Base-by-base conservation (phyloP, 2,888 invertebrate genomes). In the Andrena camellia region DNA sequence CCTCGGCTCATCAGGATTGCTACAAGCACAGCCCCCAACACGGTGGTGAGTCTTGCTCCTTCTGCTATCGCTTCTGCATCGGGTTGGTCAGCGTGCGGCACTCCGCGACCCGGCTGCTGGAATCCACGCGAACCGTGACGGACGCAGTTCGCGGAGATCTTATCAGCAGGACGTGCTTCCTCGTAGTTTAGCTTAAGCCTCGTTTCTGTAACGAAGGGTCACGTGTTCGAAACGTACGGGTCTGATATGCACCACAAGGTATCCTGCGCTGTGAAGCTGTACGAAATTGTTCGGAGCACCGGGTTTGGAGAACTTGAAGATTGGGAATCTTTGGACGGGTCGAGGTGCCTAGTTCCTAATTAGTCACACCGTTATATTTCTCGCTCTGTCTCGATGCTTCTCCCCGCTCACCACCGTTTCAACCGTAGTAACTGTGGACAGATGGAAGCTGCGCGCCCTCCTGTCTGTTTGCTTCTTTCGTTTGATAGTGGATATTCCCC, bases 1-100 rank as follows among this genome's bases (percentile, higher is more conserved):
- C 91, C 72, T 86, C 88, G 59, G 86, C 90, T 83, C 94, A 93
- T 88, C 94, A 94, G 88, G 93, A 93, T 84, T 94, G 94, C 84
- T 94, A 92, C 86, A 94, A 94, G 83, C 93, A 94, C 77, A 94
- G 94, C 86, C 94, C 94, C n/a, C 93, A 94, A 62, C 93, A 94
- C 74, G 94, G 93, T 35, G 93, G 94, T 94, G 84, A 93, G 93
- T 93, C 71, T 67, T 67, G 29, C 59, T 68, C n/a, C 66, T 71
- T 54, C 66, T 2, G 6, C 42, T 57, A 0, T 42, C 10, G 17
- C 20, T 57, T 31, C 33, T 10, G 2, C 5, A 33, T 50, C 42
- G 17, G n/a, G n/a, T n/a, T n/a, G n/a, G 26, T 23, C 1, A 10
- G 31, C 13, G 60, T 26, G 23, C n/a, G n/a, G n/a, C 68, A n/a